Conservation (phyloP, 2,113 vertebrate species). For the Brachyhypopomus occidentalis region DNA sequence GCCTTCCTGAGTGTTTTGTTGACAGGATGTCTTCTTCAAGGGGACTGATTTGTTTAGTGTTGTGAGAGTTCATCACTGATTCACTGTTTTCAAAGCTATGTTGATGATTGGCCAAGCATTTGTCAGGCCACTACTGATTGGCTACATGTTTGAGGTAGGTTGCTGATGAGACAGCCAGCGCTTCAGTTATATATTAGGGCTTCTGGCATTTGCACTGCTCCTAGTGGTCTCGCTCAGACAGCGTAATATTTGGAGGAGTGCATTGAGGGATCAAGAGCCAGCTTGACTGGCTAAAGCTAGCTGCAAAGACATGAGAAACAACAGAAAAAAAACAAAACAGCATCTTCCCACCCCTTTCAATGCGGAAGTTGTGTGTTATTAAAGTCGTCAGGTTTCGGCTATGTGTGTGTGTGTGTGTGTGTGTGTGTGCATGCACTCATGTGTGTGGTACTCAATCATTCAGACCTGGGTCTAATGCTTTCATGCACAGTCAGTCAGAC, state of each 20-base stretch:
- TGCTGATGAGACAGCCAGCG: too few species aligned
- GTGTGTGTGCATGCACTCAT: too few species aligned
- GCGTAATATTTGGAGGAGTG: neutral
- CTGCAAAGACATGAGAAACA: neutral
- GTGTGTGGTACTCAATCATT: too few species aligned
- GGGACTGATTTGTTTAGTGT: slow-evolving; percentile 21
- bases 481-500: neutral
- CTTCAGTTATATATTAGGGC: too few species aligned
- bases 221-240: too few species aligned
- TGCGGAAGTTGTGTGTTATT: neutral
- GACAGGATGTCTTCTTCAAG: slow-evolving; percentile 19
- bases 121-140: neutral
- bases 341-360: neutral
- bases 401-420: too few species aligned
- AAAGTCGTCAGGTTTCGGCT: neutral
- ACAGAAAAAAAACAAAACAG: neutral
- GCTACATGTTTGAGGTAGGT: too few species aligned
- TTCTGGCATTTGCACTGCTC: too few species aligned
- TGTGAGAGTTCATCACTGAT: slow-evolving; percentile 1
- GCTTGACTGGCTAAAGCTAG: neutral
- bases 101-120: neutral
- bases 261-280: neutral
- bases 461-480: too few species aligned
- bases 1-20: slow-evolving; percentile 16
- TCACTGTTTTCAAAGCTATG: neutral